These are phyloP conservation scores for Drosophila neocordata DNA, from an alignment of 1,140 invertebrate species.

Conservation along the genomic window DNA sequence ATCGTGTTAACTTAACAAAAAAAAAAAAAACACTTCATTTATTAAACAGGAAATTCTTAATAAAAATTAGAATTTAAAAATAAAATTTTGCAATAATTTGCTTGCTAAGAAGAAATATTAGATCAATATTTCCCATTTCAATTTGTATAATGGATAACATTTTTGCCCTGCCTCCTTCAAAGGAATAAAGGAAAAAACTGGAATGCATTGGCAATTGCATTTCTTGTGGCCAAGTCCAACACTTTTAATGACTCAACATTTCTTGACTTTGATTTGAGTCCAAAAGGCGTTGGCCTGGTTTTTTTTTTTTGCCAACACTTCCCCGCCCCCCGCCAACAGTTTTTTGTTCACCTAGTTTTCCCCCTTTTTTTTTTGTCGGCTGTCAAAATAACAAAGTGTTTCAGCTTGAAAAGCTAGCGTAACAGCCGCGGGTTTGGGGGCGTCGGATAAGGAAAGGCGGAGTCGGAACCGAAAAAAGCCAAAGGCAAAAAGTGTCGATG, in stretches of 20 bases:
- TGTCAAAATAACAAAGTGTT: slow-evolving; percentile 76
- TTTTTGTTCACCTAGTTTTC: neutral
- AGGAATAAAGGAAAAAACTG: slow-evolving; percentile 12
- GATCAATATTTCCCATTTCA: neutral
- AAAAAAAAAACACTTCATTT: too few species aligned
- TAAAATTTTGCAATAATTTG: too few species aligned
- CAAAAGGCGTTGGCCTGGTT: slow-evolving; percentile 15
- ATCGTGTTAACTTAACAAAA: too few species aligned
- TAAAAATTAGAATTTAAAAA: too few species aligned
- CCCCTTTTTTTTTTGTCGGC: slow-evolving; percentile 49
- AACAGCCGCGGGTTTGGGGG: neutral
- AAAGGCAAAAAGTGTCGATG: slow-evolving; percentile 71
- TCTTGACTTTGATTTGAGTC: slow-evolving; percentile 74
- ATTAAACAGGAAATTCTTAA: too few species aligned
- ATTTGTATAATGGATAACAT: too few species aligned
- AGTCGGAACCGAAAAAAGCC: slow-evolving; percentile 14
- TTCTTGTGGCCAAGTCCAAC: slow-evolving; percentile 41
- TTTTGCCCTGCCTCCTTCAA: neutral
- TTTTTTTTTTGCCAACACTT: neutral
- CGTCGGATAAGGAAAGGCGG: neutral
- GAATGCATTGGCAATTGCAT: slow-evolving; percentile 58
- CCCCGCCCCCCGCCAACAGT: neutral
- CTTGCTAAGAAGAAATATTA: neutral
- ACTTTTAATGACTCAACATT: slow-evolving; percentile 74
- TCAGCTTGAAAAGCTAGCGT: slow-evolving; percentile 35